Percentiles rank a stretch among this genome's conserved stretches.
phyloP scores from a whole-genome alignment of 2,113 vertebrate species.

The Pampusana beccarii region DNA sequence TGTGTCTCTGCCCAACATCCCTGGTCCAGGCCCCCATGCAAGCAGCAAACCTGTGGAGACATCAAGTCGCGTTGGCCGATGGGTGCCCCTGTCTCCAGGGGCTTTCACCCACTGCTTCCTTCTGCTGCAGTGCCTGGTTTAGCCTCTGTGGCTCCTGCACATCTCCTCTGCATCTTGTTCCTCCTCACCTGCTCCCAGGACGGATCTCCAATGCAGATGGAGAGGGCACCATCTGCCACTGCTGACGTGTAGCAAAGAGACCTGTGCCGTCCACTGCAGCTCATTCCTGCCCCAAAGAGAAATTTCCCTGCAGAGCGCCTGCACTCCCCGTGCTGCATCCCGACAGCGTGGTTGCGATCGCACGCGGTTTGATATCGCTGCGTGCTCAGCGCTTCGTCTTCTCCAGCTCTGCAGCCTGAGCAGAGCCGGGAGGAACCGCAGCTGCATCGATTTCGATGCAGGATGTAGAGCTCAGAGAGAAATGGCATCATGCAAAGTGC shows the following conservation, averaged over 20 bases:
- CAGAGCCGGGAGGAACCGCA: not conserved
- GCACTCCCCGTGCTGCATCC: no score
- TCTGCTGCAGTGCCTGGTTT: not conserved
- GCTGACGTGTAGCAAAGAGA: not conserved
- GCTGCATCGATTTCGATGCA: not conserved
- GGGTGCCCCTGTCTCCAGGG: not conserved
- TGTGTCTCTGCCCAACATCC: no score
- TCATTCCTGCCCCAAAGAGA: not conserved
- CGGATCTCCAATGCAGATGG: not conserved
- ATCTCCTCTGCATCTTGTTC: not conserved
- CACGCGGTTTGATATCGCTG: not conserved
- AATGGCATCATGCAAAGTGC: not conserved
- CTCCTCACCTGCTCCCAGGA: not conserved
- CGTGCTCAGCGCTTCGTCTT: not conserved
- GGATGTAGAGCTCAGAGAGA: not conserved
- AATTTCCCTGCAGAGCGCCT: not conserved
- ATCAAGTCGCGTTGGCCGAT: not conserved
- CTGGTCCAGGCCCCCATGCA: no score
- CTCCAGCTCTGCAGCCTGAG: not conserved
- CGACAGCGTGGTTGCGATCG: rapidly evolving
- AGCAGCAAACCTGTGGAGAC: no score
- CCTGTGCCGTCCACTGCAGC: not conserved
- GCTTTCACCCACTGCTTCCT: not conserved
- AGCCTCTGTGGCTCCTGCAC: not conserved
- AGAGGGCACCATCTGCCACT: not conserved